Base-by-base conservation (phyloP, 2,888 invertebrate species). In the Zaprionus obscuricornis region DNA sequence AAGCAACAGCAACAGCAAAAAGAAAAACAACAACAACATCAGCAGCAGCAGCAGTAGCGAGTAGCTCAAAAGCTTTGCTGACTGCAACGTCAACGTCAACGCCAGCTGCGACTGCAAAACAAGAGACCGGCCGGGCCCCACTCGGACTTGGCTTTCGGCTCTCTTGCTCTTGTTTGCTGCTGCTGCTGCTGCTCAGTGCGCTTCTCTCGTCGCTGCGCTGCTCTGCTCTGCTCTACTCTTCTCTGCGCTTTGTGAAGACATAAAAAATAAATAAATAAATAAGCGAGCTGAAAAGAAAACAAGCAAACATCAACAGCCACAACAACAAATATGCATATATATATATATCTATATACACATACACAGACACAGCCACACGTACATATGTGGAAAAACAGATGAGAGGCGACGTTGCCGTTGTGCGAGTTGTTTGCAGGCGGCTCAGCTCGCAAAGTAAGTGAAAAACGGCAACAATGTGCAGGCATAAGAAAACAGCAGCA, bases 241-340 rank as follows among this genome's bases (percentile, higher is more conserved):
- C 13, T 37, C 51, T 47, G 51, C 54, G 46, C 39, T 26, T 45
- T 18, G 29, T 49, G 50, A 71, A 74, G 58, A 64, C 60, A 76
- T 59, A 78, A 58, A 71, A 79, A 67, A 74, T 68, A 73, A 74
- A 81, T 77, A 67, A 77, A 77, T 77, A 77, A 75, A 78, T 73
- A 82, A 70, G 62, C 62, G 56, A 71, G 72, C 70, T 59, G 46
- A 68, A 68, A 74, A 72, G 69, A 67, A 70, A 74, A 68, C 77
- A 77, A 68, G 73, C 76, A 68, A 73, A 74, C 71, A 78, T 58
- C 63, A 79, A 70, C 74, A 70, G 39, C 70, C 60, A 36, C 65
- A 66, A 34, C 58, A 43, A 37, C 34, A 13, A 34, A 17, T 43
- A 55, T 36, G 37, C 22, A 36, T 13, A 49, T 29, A 54, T 13